Conservation (phyloP, 1,140 invertebrate species). For the Aphelenchoides besseyi region DNA sequence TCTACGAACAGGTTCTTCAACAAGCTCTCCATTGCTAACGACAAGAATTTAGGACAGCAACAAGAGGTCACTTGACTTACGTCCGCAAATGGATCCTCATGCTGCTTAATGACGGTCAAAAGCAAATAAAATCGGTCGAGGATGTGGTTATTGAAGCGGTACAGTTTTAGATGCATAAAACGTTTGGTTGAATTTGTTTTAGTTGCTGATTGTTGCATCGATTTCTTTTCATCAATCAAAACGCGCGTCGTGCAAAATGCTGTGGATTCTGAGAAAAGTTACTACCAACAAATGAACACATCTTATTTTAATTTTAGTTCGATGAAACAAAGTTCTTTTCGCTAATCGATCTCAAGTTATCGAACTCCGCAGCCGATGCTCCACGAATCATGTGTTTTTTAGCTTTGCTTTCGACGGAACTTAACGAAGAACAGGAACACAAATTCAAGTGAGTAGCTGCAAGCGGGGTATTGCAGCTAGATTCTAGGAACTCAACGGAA, state of each 20-base stretch:
- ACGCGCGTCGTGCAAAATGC: not conserved
- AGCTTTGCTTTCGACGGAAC: not conserved
- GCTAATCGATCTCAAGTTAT: not conserved
- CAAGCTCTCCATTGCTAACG: no score
- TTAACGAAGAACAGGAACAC: not conserved
- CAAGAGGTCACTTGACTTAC: not conserved
- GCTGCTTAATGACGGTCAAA: not conserved
- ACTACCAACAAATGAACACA: no score
- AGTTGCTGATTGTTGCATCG: not conserved
- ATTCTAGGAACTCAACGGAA: not conserved
- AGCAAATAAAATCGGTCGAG: not conserved
- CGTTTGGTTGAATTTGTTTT: not conserved
- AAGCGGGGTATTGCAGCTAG: not conserved
- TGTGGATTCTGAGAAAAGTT: not conserved
- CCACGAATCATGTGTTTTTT: not conserved
- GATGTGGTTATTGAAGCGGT: not conserved
- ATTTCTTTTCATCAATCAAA: not conserved
- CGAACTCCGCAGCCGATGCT: not conserved
- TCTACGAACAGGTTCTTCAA: not conserved
- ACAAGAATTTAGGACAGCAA: not conserved
- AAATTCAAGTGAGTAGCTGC: not conserved
- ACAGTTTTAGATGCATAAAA: not conserved
- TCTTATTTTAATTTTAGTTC: not conserved
- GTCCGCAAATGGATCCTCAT: not conserved
- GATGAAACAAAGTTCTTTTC: not conserved